Evolutionary conservation across 2,797 vertebrate genomes (phyloP).

Genomic region (Myotis daubentonii): DNA sequence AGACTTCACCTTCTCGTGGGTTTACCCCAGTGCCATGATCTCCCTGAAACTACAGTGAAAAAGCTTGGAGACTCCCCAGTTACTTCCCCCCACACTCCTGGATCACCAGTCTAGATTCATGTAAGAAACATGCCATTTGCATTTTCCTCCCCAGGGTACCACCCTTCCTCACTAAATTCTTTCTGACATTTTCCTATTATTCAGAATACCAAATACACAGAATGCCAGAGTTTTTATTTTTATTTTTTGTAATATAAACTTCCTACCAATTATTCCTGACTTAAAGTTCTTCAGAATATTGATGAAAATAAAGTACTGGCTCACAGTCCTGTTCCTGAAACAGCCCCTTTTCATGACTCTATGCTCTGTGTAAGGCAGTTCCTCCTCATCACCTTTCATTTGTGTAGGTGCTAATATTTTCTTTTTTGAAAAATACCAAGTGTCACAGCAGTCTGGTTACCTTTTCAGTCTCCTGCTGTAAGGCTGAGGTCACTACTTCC

Average conservation of each 20-base stretch:
- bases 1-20: not conserved
- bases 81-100: not conserved
- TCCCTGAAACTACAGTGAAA: not conserved
- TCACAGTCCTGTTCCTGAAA: not conserved
- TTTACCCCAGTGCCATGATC: not conserved
- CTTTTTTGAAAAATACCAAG: constrained; percentile 10
- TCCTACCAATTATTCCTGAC: constrained; percentile 17
- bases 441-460: constrained; percentile 80
- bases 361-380: not conserved
- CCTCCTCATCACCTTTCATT: not conserved
- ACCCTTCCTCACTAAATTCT: constrained; percentile 17
- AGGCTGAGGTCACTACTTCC: constrained; percentile 89
- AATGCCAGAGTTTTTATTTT: not conserved
- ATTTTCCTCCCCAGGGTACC: not conserved
- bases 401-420: not conserved
- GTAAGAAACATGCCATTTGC: not conserved
- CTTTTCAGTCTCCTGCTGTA: constrained; percentile 95
- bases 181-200: constrained; percentile 16
- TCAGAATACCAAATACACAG: not conserved
- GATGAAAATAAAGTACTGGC: not conserved
- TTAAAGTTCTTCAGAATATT: constrained; percentile 3
- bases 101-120: constrained; percentile 10
- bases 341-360: not conserved
- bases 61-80: not conserved
- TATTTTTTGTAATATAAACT: not conserved